Evolutionary conservation across 2,888 invertebrate species (phyloP).

Genomic region (Axea sp.): DNA sequence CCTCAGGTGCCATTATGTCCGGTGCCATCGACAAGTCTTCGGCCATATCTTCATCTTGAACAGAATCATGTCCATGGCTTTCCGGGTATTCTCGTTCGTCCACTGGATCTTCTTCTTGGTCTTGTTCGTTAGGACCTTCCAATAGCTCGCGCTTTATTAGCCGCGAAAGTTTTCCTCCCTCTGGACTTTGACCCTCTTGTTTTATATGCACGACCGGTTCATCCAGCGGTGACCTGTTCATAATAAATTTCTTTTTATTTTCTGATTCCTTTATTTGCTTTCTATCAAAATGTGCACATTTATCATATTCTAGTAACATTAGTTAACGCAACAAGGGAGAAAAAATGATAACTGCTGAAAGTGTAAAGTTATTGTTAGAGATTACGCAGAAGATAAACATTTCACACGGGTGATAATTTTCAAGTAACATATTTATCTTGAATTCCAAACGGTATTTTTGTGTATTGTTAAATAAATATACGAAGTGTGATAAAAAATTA

Average conservation of each 20-base stretch:
- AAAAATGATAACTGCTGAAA: no score
- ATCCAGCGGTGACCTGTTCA: slow-evolving; percentile 77
- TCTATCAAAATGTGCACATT: not conserved
- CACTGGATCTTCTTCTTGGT: slow-evolving; percentile 71
- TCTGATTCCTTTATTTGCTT: no score
- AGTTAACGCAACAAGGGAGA: no score
- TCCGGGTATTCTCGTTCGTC: slow-evolving; percentile 76
- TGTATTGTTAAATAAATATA: no score
- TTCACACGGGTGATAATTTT: no score
- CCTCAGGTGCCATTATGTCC: slow-evolving; percentile 76
- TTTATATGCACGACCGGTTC: slow-evolving; percentile 77
- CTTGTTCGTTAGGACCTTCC: slow-evolving; percentile 74
- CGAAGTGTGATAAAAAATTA: no score
- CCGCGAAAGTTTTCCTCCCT: slow-evolving; percentile 77
- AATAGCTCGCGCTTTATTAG: slow-evolving; percentile 77
- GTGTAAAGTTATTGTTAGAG: no score
- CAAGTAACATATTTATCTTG: no score
- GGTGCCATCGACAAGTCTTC: slow-evolving; percentile 78
- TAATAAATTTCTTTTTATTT: not conserved
- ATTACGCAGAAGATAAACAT: no score
- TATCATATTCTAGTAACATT: no score
- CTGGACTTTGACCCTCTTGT: slow-evolving; percentile 76
- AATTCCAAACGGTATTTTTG: no score
- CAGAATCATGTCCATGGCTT: slow-evolving; percentile 75
- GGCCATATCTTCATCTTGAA: slow-evolving; percentile 77